Percentiles rank a stretch among this genome's conserved stretches.
Conservation (phyloP, 2,797 vertebrate species). For the Poeciliopsis paucimaculata region DNA sequence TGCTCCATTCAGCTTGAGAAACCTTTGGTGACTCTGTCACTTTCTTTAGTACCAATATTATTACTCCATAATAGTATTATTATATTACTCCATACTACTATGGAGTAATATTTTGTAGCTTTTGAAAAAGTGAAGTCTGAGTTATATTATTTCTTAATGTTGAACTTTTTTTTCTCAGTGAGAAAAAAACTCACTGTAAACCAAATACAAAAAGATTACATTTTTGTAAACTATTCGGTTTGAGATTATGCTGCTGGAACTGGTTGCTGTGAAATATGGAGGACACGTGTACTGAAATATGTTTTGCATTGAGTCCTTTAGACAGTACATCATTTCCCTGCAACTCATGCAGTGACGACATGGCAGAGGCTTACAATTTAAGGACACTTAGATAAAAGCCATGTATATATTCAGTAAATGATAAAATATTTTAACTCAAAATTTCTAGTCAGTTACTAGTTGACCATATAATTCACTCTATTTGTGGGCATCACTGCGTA, state of each 20-base stretch:
- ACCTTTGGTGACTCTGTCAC: neutral
- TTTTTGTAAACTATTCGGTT: neutral
- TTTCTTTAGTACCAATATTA: neutral
- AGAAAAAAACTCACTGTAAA: neutral
- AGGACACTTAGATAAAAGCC: constrained; percentile 14
- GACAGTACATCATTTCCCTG: neutral
- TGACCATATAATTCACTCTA: constrained; percentile 73
- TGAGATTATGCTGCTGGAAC: neutral
- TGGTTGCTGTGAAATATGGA: neutral
- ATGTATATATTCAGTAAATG: constrained; percentile 21
- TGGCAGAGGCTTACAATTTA: constrained; percentile 24
- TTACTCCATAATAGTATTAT: no score
- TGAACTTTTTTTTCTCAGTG: neutral
- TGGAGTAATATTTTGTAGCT: neutral
- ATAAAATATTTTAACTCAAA: constrained; percentile 45
- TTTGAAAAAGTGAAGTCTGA: neutral
- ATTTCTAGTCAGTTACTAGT: constrained; percentile 46
- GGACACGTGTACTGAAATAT: neutral
- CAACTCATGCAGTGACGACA: constrained; percentile 19
- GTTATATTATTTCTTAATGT: neutral
- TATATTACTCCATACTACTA: no score
- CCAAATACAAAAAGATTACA: neutral
- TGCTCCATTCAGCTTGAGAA: neutral
- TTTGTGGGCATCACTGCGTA: constrained; percentile 46
- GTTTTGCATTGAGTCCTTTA: neutral